Evolutionary conservation across 53 echinoderm and acorn worm genomes (phyloP), one percentile per base, ranked within the genome.

Genomic region (Hippasteria phrygiana): DNA sequence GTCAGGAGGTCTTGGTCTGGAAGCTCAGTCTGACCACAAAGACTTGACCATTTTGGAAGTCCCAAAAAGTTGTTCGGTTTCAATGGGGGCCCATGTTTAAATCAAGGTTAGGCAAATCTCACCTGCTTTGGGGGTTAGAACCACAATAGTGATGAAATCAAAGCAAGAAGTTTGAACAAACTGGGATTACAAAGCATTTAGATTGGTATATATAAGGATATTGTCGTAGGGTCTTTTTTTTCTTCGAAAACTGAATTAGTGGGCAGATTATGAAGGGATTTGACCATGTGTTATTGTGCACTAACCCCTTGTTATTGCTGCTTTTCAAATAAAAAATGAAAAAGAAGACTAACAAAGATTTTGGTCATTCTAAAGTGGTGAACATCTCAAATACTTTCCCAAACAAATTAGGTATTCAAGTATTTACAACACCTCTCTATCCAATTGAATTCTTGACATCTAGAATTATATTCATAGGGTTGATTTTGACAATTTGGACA

Each of bases 81-180:
- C 43, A 35, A 43, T 43, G 0, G 18, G 4, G 37, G 32, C 24
- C 33, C 32, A 41, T 54, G 33, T 35, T 34, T 37, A 35, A 77
- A 77, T 77, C 54, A 77, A 77, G 77, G 77, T 53, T 77, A 50
- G 8, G 33, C 17, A 48, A 75, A 73, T 45, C 28, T 24, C 3
- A 45, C 28, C 12, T 43, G 18, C 29, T 43, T 74, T 26, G 74
- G 43, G 29, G 13, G 59, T 59, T 59, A 59, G 0, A 24, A 59
- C 59, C n/a, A 59, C 59, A 59, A 59, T 24, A 45, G 59, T 4
- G 27, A 59, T 18, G 2, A 59, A 59, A 59, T 59, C 59, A 0
- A 59, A 14, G 22, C 16, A 4, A 26, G 59, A 59, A 59, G 26
- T n/a, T n/a, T 59, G 59, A 18, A 26, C 59, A 24, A 12, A 54